phyloP scores from a whole-genome alignment of 2,113 vertebrate genomes.

The Cyphomyrus discorhynchus region DNA sequence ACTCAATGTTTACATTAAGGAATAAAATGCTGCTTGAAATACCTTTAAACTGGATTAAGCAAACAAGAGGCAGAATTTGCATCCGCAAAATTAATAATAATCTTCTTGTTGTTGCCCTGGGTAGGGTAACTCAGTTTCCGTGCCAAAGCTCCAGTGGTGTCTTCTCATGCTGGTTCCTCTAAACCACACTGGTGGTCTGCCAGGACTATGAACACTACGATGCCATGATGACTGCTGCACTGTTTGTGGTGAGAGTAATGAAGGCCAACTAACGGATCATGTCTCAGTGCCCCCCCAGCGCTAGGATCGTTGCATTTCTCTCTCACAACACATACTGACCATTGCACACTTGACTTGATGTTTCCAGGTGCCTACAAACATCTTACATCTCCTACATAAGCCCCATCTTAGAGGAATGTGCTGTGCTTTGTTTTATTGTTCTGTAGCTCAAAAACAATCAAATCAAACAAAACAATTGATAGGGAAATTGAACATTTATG shows the following conservation, averaged over 20 bases:
- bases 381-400: neutral
- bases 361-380: neutral
- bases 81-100: neutral
- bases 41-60: neutral
- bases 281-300: neutral
- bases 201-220: neutral
- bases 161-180: neutral
- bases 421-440: neutral
- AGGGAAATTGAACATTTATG: neutral
- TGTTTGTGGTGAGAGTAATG: neutral
- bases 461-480: neutral
- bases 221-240: neutral
- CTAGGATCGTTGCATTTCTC: neutral
- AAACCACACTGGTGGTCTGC: neutral
- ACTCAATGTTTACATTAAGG: neutral
- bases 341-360: neutral
- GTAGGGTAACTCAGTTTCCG: neutral
- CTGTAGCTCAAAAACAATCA: neutral
- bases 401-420: neutral
- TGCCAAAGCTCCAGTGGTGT: neutral
- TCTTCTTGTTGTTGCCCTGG: neutral
- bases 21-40: neutral
- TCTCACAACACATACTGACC: neutral
- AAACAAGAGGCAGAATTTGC: neutral
- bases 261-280: neutral